Percentiles rank a stretch among this genome's conserved stretches.
Conservation (phyloP, 2,113 vertebrate genomes). For the Tragelaphus scriptus region DNA sequence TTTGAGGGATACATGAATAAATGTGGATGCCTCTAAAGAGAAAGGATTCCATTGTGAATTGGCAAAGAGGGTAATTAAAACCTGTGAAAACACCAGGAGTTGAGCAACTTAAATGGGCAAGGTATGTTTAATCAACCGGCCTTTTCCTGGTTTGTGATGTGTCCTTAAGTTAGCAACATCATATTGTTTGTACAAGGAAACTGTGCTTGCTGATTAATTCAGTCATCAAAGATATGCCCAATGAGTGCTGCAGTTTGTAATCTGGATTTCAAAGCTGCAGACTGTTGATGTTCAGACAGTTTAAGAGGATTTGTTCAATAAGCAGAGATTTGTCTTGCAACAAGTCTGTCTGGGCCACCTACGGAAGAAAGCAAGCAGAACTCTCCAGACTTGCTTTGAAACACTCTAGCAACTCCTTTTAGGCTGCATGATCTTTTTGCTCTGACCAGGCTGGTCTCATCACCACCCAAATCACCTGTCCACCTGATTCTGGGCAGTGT, state of each 20-base stretch:
- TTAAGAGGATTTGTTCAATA: constrained; percentile 73
- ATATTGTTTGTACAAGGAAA: background rate
- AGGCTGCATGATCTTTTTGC: background rate
- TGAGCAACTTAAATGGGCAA: background rate
- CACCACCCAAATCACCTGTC: background rate
- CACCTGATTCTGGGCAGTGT: background rate
- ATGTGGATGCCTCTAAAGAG: background rate
- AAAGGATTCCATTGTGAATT: background rate
- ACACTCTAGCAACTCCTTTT: background rate
- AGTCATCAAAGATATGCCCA: background rate
- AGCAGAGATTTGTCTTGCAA: constrained; percentile 72
- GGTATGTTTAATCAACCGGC: background rate
- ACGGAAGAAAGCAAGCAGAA: constrained; percentile 33
- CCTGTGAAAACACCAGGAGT: background rate
- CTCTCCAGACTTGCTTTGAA: background rate
- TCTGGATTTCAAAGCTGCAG: constrained; percentile 62
- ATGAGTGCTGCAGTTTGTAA: constrained; percentile 25
- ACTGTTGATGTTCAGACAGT: constrained; percentile 67
- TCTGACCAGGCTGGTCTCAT: background rate
- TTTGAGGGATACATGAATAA: background rate
- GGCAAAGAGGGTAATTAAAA: background rate
- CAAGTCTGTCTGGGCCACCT: constrained; percentile 62
- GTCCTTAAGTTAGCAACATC: background rate
- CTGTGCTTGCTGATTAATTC: background rate
- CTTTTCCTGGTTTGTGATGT: background rate